A percentile compares a stretch with the other conserved stretches of the same genome.
Evolutionary conservation across 2,113 vertebrate genomes (phyloP).

Genomic region (Dryoscopus gambensis): DNA sequence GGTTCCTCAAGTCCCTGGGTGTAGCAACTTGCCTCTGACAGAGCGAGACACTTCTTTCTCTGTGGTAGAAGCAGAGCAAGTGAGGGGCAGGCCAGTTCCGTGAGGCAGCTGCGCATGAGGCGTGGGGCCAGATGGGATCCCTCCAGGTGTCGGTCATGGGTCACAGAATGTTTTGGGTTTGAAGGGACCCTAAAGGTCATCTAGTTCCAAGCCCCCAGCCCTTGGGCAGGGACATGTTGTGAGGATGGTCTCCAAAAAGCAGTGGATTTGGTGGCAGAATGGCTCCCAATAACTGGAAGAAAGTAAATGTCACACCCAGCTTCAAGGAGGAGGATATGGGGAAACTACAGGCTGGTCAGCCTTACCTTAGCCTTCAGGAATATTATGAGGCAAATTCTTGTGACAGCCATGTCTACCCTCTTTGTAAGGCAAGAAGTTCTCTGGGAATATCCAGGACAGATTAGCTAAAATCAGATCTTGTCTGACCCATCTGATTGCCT

Average conservation of each 20-base stretch:
- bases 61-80: fast-evolving
- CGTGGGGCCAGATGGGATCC: background rate
- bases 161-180: background rate
- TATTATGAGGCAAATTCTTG: background rate
- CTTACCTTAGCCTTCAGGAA: background rate
- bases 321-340: background rate
- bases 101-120: fast-evolving
- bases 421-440: background rate
- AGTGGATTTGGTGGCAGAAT: background rate
- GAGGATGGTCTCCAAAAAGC: background rate
- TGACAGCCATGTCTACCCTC: background rate
- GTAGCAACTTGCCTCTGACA: fast-evolving
- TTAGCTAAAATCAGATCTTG: background rate
- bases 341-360: background rate
- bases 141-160: too few species aligned
- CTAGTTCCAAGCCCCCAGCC: background rate
- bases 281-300: background rate
- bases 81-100: background rate
- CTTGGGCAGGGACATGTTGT: fast-evolving
- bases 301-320: background rate
- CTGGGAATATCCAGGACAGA: background rate
- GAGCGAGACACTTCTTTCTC: background rate
- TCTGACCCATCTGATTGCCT: background rate
- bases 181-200: background rate
- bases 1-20: background rate